Evolutionary conservation across 1,140 invertebrate species (phyloP), one percentile per base, ranked within the genome.

Genomic region (Meloidogyne floridensis): DNA sequence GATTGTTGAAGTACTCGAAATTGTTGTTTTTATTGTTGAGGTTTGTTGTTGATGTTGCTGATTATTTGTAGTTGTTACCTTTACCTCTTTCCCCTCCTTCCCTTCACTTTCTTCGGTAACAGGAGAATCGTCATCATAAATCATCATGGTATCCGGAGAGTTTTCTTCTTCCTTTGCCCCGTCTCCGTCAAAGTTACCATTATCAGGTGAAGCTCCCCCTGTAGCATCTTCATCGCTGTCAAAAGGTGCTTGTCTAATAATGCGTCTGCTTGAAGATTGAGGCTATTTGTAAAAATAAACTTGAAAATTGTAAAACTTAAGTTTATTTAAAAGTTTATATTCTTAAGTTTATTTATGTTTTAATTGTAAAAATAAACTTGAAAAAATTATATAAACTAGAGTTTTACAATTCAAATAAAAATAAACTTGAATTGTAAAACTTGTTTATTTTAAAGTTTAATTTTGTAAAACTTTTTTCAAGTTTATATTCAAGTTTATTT

Each of bases 151-250:
- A n/a, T 65, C 59, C 6, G 59, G 59, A 65, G 59, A n/a, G n/a
- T n/a, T 65, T 65, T 65, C 77, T 71, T 20, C 56, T 47, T 79
- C 42, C 51, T 75, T 75, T 18, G 59, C 18, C 4, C 65, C 59
- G 4, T 43, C 56, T 15, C 56, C 15, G 0, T 65, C 18, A 51
- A 72, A 47, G 43, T 69, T 72, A 10, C 32, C 65, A 10, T 54
- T 70, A 0, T 32, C 75, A 8, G 75, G 18, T 42, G 75, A 76
- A 47, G 77, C 77, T n/a, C 72, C 77, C n/a, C 59, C 59, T n/a
- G 59, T 65, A 65, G 59, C 59, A 65, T 65, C 59, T 65, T 65
- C 59, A 65, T 65, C 59, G 6, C 59, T 65, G 10, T 65, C 59
- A n/a, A 65, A 65, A 7, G 15, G 2, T 5, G n/a, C 59, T 65